Evolutionary conservation across 2,888 invertebrate species (phyloP).

Genomic region (Euphydryas editha): DNA sequence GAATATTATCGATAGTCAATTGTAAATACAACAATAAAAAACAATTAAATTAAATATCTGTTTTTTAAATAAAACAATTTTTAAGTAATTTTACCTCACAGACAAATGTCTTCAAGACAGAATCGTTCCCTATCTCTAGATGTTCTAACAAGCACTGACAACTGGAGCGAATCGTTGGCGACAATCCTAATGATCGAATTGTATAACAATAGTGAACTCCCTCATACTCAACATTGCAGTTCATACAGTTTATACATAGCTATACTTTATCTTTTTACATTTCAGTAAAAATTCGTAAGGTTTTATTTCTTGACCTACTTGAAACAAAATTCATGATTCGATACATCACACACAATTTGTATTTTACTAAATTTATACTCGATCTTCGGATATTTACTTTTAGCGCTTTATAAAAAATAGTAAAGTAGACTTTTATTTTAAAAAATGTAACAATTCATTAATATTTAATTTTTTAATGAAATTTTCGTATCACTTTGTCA

Average conservation of each 20-base stretch:
- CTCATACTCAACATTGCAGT: constrained; percentile 18
- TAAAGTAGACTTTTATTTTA: too few relatives aligned
- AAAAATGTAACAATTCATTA: too few relatives aligned
- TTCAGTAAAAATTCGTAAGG: neutral
- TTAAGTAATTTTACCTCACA: constrained; percentile 8
- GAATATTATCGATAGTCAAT: too few relatives aligned
- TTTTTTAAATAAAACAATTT: neutral
- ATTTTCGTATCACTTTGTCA: too few relatives aligned
- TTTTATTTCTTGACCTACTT: neutral
- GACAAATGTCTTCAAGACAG: constrained; percentile 16
- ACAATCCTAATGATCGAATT: constrained; percentile 33
- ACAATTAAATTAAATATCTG: neutral
- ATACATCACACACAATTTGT: neutral
- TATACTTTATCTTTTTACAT: constrained; percentile 10
- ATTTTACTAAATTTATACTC: too few relatives aligned
- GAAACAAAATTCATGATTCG: neutral
- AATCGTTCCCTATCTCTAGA: constrained; percentile 19
- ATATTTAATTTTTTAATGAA: too few relatives aligned
- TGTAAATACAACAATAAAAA: too few relatives aligned
- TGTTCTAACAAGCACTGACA: constrained; percentile 31
- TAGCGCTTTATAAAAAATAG: too few relatives aligned
- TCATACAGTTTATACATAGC: constrained; percentile 23
- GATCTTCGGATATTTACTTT: too few relatives aligned
- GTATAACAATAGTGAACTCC: constrained; percentile 25
- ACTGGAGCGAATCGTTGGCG: constrained; percentile 26